Evolutionary conservation across 37 sponge, comb jelly and placozoan genomes (phyloP), one percentile per base, ranked within the genome.

Genomic region (Crambe crambe): DNA sequence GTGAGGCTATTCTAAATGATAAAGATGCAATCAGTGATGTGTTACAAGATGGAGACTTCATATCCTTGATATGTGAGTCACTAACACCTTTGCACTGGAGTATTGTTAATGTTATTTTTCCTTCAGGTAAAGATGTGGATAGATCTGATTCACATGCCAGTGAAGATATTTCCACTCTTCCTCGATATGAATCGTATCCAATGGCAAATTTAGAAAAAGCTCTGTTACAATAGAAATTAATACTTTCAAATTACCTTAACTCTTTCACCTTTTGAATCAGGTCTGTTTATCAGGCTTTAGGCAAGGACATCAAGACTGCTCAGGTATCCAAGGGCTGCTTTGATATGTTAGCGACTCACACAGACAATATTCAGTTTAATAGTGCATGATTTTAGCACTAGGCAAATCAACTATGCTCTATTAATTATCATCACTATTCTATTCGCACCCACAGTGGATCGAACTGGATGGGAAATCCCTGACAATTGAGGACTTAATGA

Each of bases 401-500:
- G n/a, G n/a, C n/a, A n/a, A n/a, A n/a, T n/a, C n/a, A n/a, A n/a
- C n/a, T n/a, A n/a, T n/a, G n/a, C n/a, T n/a, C n/a, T n/a, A n/a
- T n/a, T n/a, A n/a, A n/a, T n/a, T n/a, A n/a, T n/a, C n/a, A n/a
- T n/a, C n/a, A n/a, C n/a, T n/a, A n/a, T n/a, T n/a, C n/a, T n/a
- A n/a, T n/a, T n/a, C n/a, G n/a, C n/a, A n/a, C n/a, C n/a, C 25
- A 21, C 35, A 86, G 86, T 73, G 61, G 72, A 72, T 89, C 12
- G 85, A 78, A 63, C 79, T 93, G 57, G 90, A 93, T 89, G 94
- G 94, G 21, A 37, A 74, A n/a, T 80, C 76, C 23, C 72, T 93
- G 30, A 38, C 56, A 27, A 51, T 82, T 23, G 83, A 82, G n/a
- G 40, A 84, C 35, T 69, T 93, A 31, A 76, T 93, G 61, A 67